Evolutionary conservation across 2,797 vertebrate genomes (phyloP).

Genomic region (Syndactyla subalaris): DNA sequence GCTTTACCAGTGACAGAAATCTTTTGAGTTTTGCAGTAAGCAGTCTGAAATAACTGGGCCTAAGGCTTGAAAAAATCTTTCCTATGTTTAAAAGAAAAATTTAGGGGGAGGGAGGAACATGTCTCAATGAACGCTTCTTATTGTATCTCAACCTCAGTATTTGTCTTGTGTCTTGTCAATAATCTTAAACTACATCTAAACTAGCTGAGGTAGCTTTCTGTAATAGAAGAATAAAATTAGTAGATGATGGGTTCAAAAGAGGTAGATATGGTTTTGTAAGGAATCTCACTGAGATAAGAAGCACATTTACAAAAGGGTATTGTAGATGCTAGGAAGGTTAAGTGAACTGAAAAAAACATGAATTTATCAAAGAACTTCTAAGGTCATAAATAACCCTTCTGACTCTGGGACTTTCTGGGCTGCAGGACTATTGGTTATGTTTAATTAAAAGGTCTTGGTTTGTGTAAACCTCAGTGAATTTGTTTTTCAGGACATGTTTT

Average conservation of each 20-base stretch:
- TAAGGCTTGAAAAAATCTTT: neutral
- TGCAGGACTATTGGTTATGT: neutral
- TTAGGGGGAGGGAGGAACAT: neutral
- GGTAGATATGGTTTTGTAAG: neutral
- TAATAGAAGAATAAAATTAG: neutral
- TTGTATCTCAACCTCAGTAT: neutral
- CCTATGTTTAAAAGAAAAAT: neutral
- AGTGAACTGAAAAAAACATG: neutral
- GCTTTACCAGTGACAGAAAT: neutral
- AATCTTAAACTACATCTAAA: neutral
- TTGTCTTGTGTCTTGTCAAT: neutral
- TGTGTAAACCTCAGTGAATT: neutral
- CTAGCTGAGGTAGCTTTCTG: neutral
- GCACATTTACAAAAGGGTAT: accelerated
- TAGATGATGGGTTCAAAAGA: neutral
- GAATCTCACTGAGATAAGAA: neutral
- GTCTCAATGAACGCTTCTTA: neutral
- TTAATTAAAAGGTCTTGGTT: neutral
- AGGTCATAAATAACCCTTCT: neutral
- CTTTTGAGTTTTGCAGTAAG: neutral
- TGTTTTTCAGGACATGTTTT: conserved; percentile 93
- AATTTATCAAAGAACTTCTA: neutral
- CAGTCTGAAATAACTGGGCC: neutral
- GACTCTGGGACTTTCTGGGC: neutral
- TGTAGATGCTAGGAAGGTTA: neutral